Conservation (phyloP, 2,113 vertebrate genomes). For the Sceloporus undulatus region DNA sequence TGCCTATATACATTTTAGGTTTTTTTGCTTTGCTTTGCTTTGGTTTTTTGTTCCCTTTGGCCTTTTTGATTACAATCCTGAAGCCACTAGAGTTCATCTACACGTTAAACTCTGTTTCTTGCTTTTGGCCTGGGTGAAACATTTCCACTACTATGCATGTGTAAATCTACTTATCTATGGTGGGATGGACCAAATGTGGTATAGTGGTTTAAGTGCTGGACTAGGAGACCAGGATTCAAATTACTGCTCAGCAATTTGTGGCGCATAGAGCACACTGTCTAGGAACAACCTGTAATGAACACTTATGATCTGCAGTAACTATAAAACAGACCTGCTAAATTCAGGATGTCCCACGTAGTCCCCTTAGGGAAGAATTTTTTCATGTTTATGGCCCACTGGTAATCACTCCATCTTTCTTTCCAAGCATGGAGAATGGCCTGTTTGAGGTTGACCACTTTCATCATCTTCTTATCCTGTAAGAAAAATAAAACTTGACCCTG, state of each 20-base stretch:
- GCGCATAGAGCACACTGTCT: neutral
- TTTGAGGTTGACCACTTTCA: slow-evolving; percentile 97
- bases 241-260: neutral
- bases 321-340: slow-evolving; percentile 87
- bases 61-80: too few species aligned
- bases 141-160: too few species aligned
- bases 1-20: too few species aligned
- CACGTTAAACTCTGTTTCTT: too few species aligned
- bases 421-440: slow-evolving; percentile 97
- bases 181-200: too few species aligned
- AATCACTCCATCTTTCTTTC: slow-evolving; percentile 98
- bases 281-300: neutral
- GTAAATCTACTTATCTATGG: too few species aligned
- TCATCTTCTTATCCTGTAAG: slow-evolving; percentile 57
- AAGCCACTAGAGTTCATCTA: too few species aligned
- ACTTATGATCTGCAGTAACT: neutral
- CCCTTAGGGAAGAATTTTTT: slow-evolving; percentile 96
- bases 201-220: too few species aligned
- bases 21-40: too few species aligned
- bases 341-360: slow-evolving; percentile 96
- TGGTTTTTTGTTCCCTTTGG: too few species aligned
- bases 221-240: too few species aligned
- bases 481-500: neutral
- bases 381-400: slow-evolving; percentile 97
- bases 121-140: too few species aligned